Evolutionary conservation across 2,113 vertebrate genomes (phyloP), one percentile per base, ranked within the genome.

Genomic region (Corvus hawaiiensis): DNA sequence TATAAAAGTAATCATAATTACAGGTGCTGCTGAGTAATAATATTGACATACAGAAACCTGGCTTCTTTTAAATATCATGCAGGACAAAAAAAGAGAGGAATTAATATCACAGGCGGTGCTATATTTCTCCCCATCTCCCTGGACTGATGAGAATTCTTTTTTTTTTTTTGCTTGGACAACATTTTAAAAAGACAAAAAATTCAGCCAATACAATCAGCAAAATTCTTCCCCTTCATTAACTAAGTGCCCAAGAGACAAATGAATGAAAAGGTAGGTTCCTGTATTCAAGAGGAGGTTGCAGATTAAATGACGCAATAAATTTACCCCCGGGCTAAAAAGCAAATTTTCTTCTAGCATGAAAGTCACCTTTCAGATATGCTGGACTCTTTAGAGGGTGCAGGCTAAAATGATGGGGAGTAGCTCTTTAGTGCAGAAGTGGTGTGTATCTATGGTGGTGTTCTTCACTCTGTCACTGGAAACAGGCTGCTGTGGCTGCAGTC

Each of bases 201-300:
- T 67, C 79, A 84, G 52, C 64, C 89, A 96, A 43, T 56, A 13
- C 26, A 76, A 81, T 88, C 75, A 87, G 48, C 55, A 83, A 62
- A 94, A 80, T 49, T 93, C 41, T 95, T 48, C 54, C 69, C n/a
- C 62, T 95, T 94, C 80, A 82, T 94, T 94, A 94, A 82, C 81
- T 95, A 80, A 91, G 78, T 95, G 81, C 81, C 64, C 17, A 44
- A 86, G 72, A 90, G 82, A 88, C 55, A 81, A 93, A 88, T 64
- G 61, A 37, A 71, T 15, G 22, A 66, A 88, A 59, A 72, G 8
- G 21, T 56, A 52, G 21, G 26, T 43, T 79, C 24, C 61, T 81
- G 39, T 93, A 8, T 85, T 88, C 48, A 59, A 63, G 44, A 56
- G 41, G 37, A 94, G 18, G 21, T 58, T 80, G 68, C 62, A 73